Percentiles rank a stretch among this genome's conserved stretches.
These are phyloP conservation scores for Hephaestus fuliginosus DNA, from an alignment of 2,797 vertebrate species.

Conservation along the genomic window DNA sequence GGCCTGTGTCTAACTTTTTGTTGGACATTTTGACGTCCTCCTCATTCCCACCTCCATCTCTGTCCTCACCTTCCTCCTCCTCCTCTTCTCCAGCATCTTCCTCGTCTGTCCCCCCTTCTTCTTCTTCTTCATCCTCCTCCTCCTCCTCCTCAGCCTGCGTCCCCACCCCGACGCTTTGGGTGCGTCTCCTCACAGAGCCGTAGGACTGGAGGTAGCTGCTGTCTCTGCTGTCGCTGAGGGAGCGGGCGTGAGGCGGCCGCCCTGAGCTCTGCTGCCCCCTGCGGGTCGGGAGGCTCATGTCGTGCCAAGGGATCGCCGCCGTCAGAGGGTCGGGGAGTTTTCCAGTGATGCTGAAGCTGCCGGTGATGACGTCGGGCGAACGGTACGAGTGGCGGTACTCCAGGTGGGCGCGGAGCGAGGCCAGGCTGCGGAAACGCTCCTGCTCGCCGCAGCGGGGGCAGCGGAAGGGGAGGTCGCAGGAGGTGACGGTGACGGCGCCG, in stretches of 20 bases:
- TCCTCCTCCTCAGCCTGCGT: slow-evolving; percentile 65
- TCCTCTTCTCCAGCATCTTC: slow-evolving; percentile 59
- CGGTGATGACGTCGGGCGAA: slow-evolving; percentile 74
- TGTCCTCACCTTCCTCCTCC: slow-evolving; percentile 31
- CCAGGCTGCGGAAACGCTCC: slow-evolving; percentile 79
- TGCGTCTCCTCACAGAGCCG: slow-evolving; percentile 72
- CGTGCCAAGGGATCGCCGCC: slow-evolving; percentile 68
- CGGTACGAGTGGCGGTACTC: slow-evolving; percentile 80
- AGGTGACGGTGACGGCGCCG: slow-evolving; percentile 20
- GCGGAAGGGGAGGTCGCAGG: slow-evolving; percentile 77
- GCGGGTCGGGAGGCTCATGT: slow-evolving; percentile 76
- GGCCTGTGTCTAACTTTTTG: slow-evolving; percentile 37
- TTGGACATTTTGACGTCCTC: slow-evolving; percentile 24
- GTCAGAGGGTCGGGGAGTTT: slow-evolving; percentile 68
- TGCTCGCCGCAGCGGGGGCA: slow-evolving; percentile 84
- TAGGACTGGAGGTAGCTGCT: slow-evolving; percentile 57
- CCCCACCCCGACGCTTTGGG: slow-evolving; percentile 79
- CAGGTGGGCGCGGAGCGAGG: slow-evolving; percentile 79
- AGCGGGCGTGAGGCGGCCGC: slow-evolving; percentile 66
- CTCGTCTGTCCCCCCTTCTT: slow-evolving; percentile 36
- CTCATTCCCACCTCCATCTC: slow-evolving; percentile 20
- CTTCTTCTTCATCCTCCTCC: neutral
- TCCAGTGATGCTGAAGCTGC: slow-evolving; percentile 75
- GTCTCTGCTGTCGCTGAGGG: slow-evolving; percentile 79
- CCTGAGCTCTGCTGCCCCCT: slow-evolving; percentile 57